Evolutionary conservation across 2,888 invertebrate genomes (phyloP).

Genomic region (Matsumyia berberina): DNA sequence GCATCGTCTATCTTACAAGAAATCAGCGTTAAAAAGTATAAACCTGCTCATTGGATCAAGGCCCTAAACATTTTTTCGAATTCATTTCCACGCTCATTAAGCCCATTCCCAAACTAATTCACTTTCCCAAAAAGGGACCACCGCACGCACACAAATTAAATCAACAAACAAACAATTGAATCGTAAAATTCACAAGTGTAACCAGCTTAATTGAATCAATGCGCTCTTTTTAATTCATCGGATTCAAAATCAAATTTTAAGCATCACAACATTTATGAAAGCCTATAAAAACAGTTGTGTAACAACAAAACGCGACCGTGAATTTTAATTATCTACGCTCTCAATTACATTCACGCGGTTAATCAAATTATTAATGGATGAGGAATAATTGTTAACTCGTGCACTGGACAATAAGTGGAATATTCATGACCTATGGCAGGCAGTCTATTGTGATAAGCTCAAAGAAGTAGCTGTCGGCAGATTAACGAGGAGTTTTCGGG

Average conservation of each 20-base stretch:
- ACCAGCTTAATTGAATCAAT: constrained; percentile 17
- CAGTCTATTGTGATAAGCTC: constrained; percentile 46
- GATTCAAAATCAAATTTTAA: constrained; percentile 32
- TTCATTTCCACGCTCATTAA: too few relatives aligned
- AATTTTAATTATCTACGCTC: constrained; percentile 44
- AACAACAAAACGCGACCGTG: constrained; percentile 17
- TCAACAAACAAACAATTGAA: constrained; percentile 20
- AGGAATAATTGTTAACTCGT: constrained; percentile 37
- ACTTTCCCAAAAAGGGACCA: background rate
- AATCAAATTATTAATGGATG: constrained; percentile 5
- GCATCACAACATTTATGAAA: constrained; percentile 20
- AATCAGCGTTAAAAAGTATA: too few relatives aligned
- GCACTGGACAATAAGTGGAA: constrained; percentile 32
- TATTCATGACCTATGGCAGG: constrained; percentile 45
- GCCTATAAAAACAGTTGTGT: constrained; percentile 17
- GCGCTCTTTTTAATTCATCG: constrained; percentile 32
- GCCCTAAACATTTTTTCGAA: too few relatives aligned
- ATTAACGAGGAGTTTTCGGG: background rate
- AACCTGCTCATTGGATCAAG: too few relatives aligned
- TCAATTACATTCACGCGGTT: constrained; percentile 29
- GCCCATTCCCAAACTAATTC: too few relatives aligned
- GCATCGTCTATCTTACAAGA: too few relatives aligned
- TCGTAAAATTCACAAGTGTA: constrained; percentile 23
- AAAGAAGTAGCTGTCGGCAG: background rate
- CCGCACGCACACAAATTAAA: background rate